Percentiles rank a stretch among this genome's conserved stretches.
phyloP scores from a whole-genome alignment of 1,140 invertebrate genomes.

The Halotydeus destructor region DNA sequence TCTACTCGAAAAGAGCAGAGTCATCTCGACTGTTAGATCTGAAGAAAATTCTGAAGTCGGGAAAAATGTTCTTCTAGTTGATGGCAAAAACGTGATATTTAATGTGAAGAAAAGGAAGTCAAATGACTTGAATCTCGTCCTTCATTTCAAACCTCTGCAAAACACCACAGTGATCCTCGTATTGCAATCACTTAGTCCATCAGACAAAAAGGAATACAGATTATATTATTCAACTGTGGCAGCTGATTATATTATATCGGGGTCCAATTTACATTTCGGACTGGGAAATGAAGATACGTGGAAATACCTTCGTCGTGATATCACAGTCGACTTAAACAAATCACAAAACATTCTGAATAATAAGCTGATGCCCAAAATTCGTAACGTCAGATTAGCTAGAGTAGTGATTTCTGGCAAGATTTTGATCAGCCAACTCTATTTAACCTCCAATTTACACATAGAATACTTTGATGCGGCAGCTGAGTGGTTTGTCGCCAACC shows the following conservation, averaged over 20 bases:
- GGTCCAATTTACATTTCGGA: slow-evolving; percentile 63
- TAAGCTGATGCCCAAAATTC: slow-evolving; percentile 42
- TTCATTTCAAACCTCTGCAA: slow-evolving; percentile 20
- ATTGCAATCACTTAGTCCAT: no score
- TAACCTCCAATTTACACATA: slow-evolving; percentile 61
- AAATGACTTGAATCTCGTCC: slow-evolving; percentile 8
- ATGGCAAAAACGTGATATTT: neutral
- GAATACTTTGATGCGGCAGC: slow-evolving; percentile 77
- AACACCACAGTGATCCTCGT: slow-evolving; percentile 59
- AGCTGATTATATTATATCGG: slow-evolving; percentile 25
- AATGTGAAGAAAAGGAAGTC: neutral
- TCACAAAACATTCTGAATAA: slow-evolving; percentile 39
- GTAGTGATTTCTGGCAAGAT: slow-evolving; percentile 49
- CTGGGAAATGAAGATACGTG: slow-evolving; percentile 46
- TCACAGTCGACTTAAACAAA: slow-evolving; percentile 79
- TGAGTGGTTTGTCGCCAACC: slow-evolving; percentile 72
- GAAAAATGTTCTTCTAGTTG: neutral
- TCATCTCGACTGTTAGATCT: slow-evolving; percentile 1
- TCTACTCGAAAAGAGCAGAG: neutral
- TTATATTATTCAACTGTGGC: slow-evolving; percentile 1
- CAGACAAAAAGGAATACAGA: slow-evolving; percentile 34
- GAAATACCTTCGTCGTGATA: slow-evolving; percentile 60
- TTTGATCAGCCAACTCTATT: slow-evolving; percentile 52
- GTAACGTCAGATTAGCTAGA: slow-evolving; percentile 32
- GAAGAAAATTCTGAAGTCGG: slow-evolving; percentile 9